These are phyloP conservation scores for Pocota personata DNA, from an alignment of 2,888 invertebrate genomes.

Conservation along the genomic window DNA sequence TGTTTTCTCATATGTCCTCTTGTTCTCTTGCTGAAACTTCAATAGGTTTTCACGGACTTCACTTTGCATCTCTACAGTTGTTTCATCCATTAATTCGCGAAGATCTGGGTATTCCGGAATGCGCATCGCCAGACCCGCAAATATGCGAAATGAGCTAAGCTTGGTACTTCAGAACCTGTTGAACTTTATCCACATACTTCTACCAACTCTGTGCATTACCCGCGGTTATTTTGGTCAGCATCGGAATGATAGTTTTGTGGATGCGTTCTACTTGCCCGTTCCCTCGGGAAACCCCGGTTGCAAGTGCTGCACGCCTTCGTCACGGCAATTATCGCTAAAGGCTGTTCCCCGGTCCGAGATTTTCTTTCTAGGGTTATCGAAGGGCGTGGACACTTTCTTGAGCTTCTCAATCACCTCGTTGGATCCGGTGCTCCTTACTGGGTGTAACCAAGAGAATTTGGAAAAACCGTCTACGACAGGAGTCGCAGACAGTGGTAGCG, in stretches of 20 bases:
- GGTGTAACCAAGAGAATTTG: too few species aligned
- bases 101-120: conserved; percentile 10
- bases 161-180: conserved; percentile 75
- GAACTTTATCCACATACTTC: conserved; percentile 73
- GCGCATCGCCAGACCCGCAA: conserved; percentile 58
- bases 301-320: conserved; percentile 66
- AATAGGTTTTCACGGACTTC: conserved; percentile 31
- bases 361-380: conserved; percentile 52
- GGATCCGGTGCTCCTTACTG: too few species aligned
- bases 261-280: conserved; percentile 79
- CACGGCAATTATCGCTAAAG: conserved; percentile 75
- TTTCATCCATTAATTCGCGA: conserved; percentile 18
- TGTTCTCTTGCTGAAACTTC: conserved; percentile 41
- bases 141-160: conserved; percentile 38
- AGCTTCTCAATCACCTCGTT: neutral
- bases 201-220: conserved; percentile 77
- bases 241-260: conserved; percentile 77
- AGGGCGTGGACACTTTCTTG: neutral
- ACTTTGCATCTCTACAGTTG: neutral
- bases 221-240: conserved; percentile 78
- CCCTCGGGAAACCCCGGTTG: conserved; percentile 59
- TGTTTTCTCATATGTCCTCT: conserved; percentile 1
- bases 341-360: conserved; percentile 64
- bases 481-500: too few species aligned
- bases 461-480: too few species aligned